These are phyloP conservation scores for Ooceraea biroi DNA, from an alignment of 1,140 invertebrate genomes.

Conservation along the genomic window DNA sequence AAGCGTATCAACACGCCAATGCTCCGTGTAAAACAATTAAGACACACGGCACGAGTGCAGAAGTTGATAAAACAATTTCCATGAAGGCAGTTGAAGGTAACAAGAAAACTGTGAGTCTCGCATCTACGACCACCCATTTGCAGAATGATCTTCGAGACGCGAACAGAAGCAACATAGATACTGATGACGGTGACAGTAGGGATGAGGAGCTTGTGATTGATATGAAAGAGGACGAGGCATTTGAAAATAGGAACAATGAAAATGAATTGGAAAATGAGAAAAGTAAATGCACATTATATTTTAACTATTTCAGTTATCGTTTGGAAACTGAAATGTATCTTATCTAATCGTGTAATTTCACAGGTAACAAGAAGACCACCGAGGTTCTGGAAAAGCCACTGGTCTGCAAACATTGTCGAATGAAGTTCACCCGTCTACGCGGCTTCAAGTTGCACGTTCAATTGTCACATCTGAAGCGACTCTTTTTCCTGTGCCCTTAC, in stretches of 20 bases:
- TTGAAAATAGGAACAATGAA: background rate
- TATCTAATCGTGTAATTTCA: conserved; percentile 10
- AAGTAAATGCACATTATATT: conserved; percentile 34
- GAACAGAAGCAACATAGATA: conserved; percentile 16
- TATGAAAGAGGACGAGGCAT: conserved; percentile 67
- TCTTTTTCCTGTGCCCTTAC: conserved; percentile 81
- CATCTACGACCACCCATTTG: background rate
- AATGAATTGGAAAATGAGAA: conserved; percentile 10
- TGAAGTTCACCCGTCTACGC: conserved; percentile 76
- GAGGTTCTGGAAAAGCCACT: conserved; percentile 42
- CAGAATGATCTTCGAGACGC: conserved; percentile 11
- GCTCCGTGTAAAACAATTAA: background rate
- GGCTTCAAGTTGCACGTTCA: conserved; percentile 84
- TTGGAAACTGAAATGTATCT: background rate
- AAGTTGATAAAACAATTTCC: background rate
- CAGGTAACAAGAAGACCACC: conserved; percentile 24
- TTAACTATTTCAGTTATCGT: background rate
- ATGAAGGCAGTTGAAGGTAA: background rate
- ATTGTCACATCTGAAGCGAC: conserved; percentile 81
- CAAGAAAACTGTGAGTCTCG: conserved; percentile 6
- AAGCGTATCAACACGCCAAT: conserved; percentile 17
- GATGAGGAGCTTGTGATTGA: conserved; percentile 72
- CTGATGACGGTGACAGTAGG: conserved; percentile 71
- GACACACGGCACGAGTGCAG: background rate
- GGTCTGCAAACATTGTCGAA: conserved; percentile 83